These are phyloP conservation scores for Anisognathus igniventris DNA, from an alignment of 2,797 vertebrate species.

Conservation along the genomic window DNA sequence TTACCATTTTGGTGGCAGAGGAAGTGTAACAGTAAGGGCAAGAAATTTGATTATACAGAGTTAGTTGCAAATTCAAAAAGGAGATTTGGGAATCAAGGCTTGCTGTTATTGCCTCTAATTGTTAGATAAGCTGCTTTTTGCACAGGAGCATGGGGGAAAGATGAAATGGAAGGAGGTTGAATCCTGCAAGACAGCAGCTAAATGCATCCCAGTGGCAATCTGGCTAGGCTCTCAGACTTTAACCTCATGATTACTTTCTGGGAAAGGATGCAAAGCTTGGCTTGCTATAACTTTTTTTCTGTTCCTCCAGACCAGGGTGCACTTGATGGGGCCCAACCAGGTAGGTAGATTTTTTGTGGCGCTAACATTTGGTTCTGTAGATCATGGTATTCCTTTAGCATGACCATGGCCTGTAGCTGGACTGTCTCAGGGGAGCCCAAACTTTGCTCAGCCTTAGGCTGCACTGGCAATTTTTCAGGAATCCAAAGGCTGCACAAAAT, in stretches of 20 bases:
- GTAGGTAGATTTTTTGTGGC: constrained; percentile 66
- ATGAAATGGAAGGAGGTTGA: neutral
- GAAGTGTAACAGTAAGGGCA: neutral
- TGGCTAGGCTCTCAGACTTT: neutral
- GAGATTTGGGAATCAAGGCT: neutral
- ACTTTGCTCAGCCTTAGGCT: constrained; percentile 67
- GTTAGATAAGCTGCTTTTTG: neutral
- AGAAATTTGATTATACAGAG: neutral
- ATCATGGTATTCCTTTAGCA: constrained; percentile 62
- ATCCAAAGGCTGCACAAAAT: constrained; percentile 24
- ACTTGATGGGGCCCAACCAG: constrained; percentile 72
- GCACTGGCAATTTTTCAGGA: constrained; percentile 15
- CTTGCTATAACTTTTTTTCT: constrained; percentile 64
- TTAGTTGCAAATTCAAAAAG: neutral
- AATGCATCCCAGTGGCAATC: neutral
- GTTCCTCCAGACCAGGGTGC: constrained; percentile 72
- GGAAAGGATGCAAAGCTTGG: neutral
- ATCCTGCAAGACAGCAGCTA: neutral
- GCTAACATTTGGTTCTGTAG: constrained; percentile 50
- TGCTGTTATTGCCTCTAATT: neutral
- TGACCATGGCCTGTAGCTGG: constrained; percentile 62
- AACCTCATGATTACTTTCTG: neutral
- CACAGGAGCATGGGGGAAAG: neutral
- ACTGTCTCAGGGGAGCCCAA: constrained; percentile 72
- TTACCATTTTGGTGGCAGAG: neutral